Evolutionary conservation across 2,113 vertebrate genomes (phyloP).

Genomic region (Cynocephalus volans): DNA sequence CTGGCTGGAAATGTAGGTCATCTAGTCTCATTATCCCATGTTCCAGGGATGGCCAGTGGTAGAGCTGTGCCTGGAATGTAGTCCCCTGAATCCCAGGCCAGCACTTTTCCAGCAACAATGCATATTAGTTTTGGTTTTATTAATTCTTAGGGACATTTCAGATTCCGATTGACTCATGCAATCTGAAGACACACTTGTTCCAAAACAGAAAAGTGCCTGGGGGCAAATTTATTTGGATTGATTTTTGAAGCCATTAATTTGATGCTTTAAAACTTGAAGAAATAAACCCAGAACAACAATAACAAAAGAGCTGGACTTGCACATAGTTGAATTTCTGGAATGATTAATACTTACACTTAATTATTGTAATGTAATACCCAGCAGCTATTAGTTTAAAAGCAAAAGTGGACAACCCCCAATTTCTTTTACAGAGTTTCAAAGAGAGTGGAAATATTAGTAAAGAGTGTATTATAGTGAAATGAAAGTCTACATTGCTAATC

Average conservation of each 20-base stretch:
- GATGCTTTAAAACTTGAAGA: constrained; percentile 40
- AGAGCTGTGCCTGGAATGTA: not conserved
- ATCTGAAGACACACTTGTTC: not conserved
- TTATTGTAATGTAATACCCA: not conserved
- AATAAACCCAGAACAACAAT: not conserved
- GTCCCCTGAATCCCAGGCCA: not conserved
- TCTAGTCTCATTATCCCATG: not conserved
- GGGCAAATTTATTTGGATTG: not conserved
- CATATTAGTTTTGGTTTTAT: not conserved
- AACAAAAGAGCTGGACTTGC: not conserved
- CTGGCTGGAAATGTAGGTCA: not conserved
- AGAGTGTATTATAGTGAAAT: not conserved
- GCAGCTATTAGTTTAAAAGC: constrained; percentile 8
- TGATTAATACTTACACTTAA: not conserved
- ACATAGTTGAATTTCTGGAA: not conserved
- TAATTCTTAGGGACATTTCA: constrained; percentile 23
- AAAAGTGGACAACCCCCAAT: not conserved
- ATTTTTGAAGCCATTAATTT: constrained; percentile 15
- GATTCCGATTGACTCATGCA: not conserved
- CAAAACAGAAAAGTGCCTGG: not conserved
- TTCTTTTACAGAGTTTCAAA: constrained; percentile 38
- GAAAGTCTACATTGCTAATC: not conserved
- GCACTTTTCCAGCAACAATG: not conserved
- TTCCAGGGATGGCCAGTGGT: not conserved
- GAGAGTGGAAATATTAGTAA: constrained; percentile 14